Conservation (phyloP, 2,113 vertebrate species). For the Mungos mungo region DNA sequence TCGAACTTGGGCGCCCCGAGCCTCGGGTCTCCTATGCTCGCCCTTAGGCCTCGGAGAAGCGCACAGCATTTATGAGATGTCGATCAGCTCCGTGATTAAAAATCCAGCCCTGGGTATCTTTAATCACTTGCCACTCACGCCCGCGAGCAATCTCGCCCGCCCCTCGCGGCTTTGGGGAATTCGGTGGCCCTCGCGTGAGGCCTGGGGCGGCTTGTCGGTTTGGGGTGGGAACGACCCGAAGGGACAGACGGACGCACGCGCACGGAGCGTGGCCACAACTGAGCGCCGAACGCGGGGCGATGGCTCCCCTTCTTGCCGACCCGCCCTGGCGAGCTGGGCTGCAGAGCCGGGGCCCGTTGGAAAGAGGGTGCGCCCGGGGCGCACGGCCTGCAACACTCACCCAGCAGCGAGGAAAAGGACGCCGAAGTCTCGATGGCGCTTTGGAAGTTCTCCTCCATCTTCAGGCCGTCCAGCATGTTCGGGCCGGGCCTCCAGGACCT, state of each 20-base stretch:
- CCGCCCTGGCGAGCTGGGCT: neutral
- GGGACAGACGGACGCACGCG: neutral
- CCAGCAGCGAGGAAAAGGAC: constrained; percentile 83
- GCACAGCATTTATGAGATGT: constrained; percentile 39
- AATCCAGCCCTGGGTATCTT: constrained; percentile 51
- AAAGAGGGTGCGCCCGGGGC: neutral
- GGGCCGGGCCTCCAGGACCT: constrained; percentile 44
- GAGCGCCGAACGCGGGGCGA: neutral
- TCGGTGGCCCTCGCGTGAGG: neutral
- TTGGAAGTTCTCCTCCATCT: constrained; percentile 86
- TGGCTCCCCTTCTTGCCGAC: neutral
- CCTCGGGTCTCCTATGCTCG: neutral
- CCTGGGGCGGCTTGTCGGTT: neutral
- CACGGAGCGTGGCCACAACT: neutral
- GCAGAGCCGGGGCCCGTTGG: neutral
- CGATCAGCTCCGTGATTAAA: constrained; percentile 67
- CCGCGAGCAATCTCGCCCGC: neutral
- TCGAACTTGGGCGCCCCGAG: neutral
- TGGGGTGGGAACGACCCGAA: neutral
- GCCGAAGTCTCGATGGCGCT: constrained; percentile 82
- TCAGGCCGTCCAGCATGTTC: constrained; percentile 86
- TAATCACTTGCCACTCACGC: constrained; percentile 70
- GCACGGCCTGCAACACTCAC: constrained; percentile 77
- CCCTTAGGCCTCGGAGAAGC: neutral
- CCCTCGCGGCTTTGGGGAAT: constrained; percentile 57